A percentile compares a stretch with the other conserved stretches of the same genome.
Conservation (phyloP, 2,113 vertebrate species). For the Ptilorrhoa leucosticta region DNA sequence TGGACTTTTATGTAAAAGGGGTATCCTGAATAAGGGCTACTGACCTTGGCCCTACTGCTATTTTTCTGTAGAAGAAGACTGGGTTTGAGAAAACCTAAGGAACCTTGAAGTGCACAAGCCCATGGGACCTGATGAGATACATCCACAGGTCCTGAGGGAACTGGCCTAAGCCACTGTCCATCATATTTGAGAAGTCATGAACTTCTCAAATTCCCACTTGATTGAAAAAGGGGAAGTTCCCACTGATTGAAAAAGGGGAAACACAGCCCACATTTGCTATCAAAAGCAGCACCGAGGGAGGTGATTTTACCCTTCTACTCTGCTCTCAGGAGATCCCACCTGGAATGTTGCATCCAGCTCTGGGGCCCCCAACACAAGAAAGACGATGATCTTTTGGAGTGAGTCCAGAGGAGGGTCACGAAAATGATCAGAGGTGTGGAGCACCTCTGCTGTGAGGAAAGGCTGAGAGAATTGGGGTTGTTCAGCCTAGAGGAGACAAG, state of each 20-base stretch:
- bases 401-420: neutral
- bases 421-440: neutral
- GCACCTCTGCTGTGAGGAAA: neutral
- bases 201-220: neutral
- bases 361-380: too few relatives aligned
- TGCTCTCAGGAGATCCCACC: neutral
- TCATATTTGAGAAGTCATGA: neutral
- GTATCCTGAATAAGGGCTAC: neutral
- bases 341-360: neutral
- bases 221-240: neutral
- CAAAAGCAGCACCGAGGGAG: rapidly evolving
- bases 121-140: neutral
- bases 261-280: rapidly evolving
- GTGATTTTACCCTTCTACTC: neutral
- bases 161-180: neutral
- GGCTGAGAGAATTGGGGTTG: neutral
- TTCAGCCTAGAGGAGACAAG: neutral
- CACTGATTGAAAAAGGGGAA: neutral
- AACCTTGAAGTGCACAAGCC: neutral
- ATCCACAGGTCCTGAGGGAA: neutral
- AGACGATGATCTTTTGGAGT: neutral
- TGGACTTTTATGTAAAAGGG: neutral
- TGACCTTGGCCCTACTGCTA: neutral
- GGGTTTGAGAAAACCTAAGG: neutral
- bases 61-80: neutral